Percentiles rank a stretch among this genome's conserved stretches.
phyloP scores from a whole-genome alignment of 2,888 invertebrate genomes.

The Hartigia nigra region DNA sequence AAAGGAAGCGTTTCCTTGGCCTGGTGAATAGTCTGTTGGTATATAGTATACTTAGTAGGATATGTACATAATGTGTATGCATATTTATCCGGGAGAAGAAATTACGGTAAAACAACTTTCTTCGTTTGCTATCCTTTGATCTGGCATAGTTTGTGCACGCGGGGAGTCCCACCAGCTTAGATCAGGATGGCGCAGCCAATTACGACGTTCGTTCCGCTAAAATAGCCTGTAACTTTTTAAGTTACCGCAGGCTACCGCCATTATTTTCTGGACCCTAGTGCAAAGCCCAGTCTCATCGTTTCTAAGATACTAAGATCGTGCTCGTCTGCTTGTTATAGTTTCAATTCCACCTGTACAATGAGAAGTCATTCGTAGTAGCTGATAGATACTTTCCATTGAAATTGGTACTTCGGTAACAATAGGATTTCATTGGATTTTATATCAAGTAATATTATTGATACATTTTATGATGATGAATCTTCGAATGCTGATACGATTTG shows the following conservation, averaged over 20 bases:
- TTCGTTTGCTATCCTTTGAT: conserved; percentile 22
- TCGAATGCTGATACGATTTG: background rate
- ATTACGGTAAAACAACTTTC: conserved; percentile 24
- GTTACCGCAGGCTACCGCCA: background rate
- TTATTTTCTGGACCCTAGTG: background rate
- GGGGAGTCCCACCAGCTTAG: conserved; percentile 2
- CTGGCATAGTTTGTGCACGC: conserved; percentile 1
- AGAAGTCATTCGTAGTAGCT: background rate
- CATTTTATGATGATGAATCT: background rate
- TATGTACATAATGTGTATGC: background rate
- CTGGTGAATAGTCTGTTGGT: background rate
- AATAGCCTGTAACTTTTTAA: background rate
- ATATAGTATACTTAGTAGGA: background rate
- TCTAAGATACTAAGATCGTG: background rate
- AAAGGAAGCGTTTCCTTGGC: background rate
- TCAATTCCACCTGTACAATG: background rate
- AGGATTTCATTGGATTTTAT: background rate
- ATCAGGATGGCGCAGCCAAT: background rate
- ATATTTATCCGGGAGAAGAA: background rate
- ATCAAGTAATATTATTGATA: too few species aligned
- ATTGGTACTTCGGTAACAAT: background rate
- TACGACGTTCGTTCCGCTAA: background rate
- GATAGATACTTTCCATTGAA: background rate
- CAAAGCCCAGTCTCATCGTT: background rate
- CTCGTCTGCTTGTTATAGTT: background rate